Conservation (phyloP, 1,140 invertebrate genomes). For the Sipha flava region DNA sequence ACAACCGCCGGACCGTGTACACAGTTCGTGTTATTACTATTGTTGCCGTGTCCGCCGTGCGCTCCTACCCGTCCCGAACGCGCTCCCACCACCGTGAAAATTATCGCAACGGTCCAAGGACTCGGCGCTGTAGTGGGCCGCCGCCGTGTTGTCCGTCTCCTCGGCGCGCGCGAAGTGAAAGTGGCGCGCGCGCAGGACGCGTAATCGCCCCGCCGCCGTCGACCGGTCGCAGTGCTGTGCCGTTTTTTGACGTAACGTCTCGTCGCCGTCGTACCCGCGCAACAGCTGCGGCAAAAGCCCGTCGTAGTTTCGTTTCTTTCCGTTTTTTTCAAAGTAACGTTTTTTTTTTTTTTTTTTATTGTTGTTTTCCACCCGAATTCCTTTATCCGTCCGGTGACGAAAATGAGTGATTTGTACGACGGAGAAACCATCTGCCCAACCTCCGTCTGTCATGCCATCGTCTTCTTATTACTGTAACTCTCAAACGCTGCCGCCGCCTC, state of each 20-base stretch:
- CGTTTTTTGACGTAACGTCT: background rate
- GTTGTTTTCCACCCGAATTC: too few species aligned
- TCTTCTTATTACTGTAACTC: conserved; percentile 8
- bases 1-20: too few species aligned
- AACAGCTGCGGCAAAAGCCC: too few species aligned
- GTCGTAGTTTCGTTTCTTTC: too few species aligned
- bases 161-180: conserved; percentile 12
- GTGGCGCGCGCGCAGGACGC: background rate
- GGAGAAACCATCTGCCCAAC: background rate
- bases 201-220: background rate
- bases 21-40: too few species aligned
- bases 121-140: background rate
- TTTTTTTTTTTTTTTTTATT: too few species aligned
- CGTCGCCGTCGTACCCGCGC: background rate
- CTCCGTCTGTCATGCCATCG: background rate
- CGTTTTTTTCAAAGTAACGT: too few species aligned
- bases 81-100: background rate
- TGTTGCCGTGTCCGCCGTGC: too few species aligned
- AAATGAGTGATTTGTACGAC: conserved; percentile 2
- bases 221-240: background rate
- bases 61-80: background rate
- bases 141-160: background rate
- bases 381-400: too few species aligned
- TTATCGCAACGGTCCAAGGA: background rate
- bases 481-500: background rate